Base-by-base conservation (phyloP, 2,888 invertebrate species). In the Calameuta pallipes region DNA sequence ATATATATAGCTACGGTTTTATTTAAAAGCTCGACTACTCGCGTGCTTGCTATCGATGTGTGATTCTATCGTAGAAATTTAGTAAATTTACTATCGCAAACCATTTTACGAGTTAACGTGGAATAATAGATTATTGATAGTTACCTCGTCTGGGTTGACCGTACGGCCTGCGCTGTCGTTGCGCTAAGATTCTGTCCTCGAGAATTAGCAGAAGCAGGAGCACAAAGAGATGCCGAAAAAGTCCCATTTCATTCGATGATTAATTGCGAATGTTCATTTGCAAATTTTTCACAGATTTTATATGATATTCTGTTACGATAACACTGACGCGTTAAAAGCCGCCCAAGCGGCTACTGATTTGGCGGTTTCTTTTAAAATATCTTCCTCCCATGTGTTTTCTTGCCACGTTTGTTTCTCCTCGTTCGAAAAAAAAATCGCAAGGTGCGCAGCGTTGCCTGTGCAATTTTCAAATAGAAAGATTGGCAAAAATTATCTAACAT, bases 101-200 rank as follows among this genome's bases (percentile, higher is more conserved):
- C 23, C 9, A 23, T 23, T 23, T 56, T 0, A 56, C 23, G 56
- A 56, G 23, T 6, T 23, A 56, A 56, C 56, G 56, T 56, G 23
- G 56, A 23, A 56, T 23, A 56, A 56, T 56, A 56, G 9, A 23
- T 23, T 56, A 23, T 23, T 56, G 23, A 31, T 69, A 82, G 78
- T 87, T 87, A 87, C 87, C 87, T 87, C 85, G 82, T 78, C 77
- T 78, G 74, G 80, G 81, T 74, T 41, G 73, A 76, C 81, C 79
- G 77, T 82, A 77, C 15, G 80, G 80, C 68, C 82, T 78, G 77
- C 83, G 74, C 75, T 83, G 82, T 76, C 83, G 81, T 78, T 85
- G 84, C 73, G 83, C 83, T 35, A 82, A 73, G 34, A 77, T 82
- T 75, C 81, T 77, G 77, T 80, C 80, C 76, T 80, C 78, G 78